Conservation (phyloP, 1,140 invertebrate species). For the Aculops lycopersici region DNA sequence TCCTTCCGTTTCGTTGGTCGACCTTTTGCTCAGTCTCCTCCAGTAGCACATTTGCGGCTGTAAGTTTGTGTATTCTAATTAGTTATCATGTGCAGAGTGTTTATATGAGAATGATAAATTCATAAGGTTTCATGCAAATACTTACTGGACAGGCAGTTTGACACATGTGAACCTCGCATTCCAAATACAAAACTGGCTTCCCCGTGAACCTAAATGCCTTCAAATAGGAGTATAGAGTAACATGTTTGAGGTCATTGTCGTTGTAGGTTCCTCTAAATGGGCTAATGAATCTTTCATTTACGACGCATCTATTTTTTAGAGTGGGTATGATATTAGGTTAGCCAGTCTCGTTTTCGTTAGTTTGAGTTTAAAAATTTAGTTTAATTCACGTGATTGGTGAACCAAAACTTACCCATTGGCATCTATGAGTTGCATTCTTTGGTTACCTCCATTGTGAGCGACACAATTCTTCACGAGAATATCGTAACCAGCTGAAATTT, state of each 20-base stretch:
- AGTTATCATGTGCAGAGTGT: not conserved
- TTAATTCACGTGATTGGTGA: not conserved
- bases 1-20: constrained; percentile 14
- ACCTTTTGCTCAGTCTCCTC: constrained; percentile 22
- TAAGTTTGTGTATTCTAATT: constrained; percentile 8
- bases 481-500: constrained; percentile 61
- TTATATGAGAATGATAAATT: not conserved
- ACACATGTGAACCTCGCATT: constrained; percentile 76
- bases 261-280: constrained; percentile 58
- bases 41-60: constrained; percentile 71
- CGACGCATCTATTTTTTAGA: constrained; percentile 31
- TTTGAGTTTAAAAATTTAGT: too few relatives aligned
- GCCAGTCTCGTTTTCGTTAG: too few relatives aligned
- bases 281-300: constrained; percentile 65
- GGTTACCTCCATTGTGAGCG: constrained; percentile 49
- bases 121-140: constrained; percentile 8
- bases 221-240: constrained; percentile 48
- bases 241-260: constrained; percentile 41
- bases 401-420: constrained; percentile 37
- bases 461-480: constrained; percentile 82
- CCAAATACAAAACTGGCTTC: constrained; percentile 63
- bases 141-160: constrained; percentile 63
- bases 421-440: constrained; percentile 61
- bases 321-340: too few relatives aligned
- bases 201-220: constrained; percentile 42